Conservation (phyloP, 2,888 invertebrate genomes). For the Anthophora plumipes region DNA sequence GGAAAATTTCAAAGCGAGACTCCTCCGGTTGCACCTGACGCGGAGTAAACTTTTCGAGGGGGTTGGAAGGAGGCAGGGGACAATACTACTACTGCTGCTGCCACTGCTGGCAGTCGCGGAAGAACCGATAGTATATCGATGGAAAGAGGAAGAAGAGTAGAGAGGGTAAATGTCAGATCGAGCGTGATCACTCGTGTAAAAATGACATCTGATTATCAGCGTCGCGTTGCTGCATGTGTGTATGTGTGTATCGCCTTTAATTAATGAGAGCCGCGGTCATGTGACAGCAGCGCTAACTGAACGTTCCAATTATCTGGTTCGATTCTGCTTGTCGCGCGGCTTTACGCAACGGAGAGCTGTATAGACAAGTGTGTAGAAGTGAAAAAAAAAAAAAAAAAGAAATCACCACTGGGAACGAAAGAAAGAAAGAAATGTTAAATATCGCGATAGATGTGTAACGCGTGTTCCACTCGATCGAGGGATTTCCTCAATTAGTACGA, state of each 20-base stretch:
- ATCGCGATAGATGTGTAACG: not conserved
- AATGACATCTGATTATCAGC: slow-evolving; percentile 54
- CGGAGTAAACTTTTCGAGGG: slow-evolving; percentile 24
- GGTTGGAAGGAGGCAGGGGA: not conserved
- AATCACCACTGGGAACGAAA: not conserved
- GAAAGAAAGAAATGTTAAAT: slow-evolving; percentile 24
- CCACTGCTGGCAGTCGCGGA: not conserved
- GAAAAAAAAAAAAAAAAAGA: not conserved
- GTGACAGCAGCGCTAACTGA: not conserved
- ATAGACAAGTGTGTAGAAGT: not conserved
- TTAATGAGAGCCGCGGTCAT: slow-evolving; percentile 50
- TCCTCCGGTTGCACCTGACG: slow-evolving; percentile 17
- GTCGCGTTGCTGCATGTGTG: slow-evolving; percentile 43
- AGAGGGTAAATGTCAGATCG: not conserved
- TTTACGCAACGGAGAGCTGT: not conserved
- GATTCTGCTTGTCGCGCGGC: not conserved
- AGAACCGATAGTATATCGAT: not conserved
- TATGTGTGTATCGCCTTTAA: slow-evolving; percentile 38
- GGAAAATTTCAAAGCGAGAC: slow-evolving; percentile 12
- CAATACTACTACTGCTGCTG: too few species aligned
- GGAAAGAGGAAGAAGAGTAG: not conserved
- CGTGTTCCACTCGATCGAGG: slow-evolving; percentile 34
- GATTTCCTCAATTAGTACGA: slow-evolving; percentile 54
- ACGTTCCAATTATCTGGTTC: slow-evolving; percentile 50
- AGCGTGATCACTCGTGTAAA: slow-evolving; percentile 6